Evolutionary conservation across 1,140 invertebrate genomes (phyloP).

Genomic region (Thaumetopoea pityocampa): DNA sequence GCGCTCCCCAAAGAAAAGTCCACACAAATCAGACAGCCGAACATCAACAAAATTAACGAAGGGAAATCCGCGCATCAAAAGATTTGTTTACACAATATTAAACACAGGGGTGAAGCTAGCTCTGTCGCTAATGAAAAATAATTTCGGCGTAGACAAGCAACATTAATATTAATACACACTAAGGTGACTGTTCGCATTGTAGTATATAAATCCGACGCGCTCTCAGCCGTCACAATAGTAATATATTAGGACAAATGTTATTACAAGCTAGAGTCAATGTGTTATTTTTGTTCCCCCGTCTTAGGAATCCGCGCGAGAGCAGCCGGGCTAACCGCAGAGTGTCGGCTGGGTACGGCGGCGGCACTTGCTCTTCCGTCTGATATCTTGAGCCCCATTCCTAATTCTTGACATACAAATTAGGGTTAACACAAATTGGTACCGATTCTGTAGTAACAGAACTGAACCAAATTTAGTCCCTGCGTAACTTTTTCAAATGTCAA

Average conservation of each 20-base stretch:
- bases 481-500: no score
- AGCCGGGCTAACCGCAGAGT: conserved; percentile 17
- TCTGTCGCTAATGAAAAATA: conserved; percentile 50
- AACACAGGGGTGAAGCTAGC: conserved; percentile 27
- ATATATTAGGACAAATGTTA: conserved; percentile 71
- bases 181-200: conserved; percentile 53
- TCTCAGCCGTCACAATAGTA: conserved; percentile 60
- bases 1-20: neutral
- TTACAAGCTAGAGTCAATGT: conserved; percentile 64
- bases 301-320: conserved; percentile 35
- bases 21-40: conserved; percentile 12
- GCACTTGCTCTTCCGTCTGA: conserved; percentile 1
- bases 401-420: no score
- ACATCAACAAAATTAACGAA: conserved; percentile 17
- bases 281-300: conserved; percentile 60
- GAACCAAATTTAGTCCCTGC: no score
- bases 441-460: no score
- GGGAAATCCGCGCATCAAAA: conserved; percentile 27
- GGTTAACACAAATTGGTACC: no score
- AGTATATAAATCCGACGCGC: conserved; percentile 52
- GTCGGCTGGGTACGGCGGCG: conserved; percentile 2
- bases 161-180: conserved; percentile 68
- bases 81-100: conserved; percentile 33
- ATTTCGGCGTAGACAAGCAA: conserved; percentile 44
- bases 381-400: neutral